Conservation (phyloP, 2,797 vertebrate species). For the Gouania willdenowi region DNA sequence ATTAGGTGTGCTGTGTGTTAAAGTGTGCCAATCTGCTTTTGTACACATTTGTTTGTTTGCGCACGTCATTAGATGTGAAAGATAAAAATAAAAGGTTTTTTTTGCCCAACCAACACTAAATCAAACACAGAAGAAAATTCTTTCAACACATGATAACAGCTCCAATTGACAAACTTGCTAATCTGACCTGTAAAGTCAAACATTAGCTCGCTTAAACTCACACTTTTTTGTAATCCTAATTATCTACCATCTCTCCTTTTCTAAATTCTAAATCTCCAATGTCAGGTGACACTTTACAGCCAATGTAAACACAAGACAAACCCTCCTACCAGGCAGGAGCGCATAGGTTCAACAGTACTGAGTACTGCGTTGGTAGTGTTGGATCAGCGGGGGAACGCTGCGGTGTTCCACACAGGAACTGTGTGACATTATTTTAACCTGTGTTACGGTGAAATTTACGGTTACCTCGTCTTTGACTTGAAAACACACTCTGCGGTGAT, state of each 20-base stretch:
- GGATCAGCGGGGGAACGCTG: no score
- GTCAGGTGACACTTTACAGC: conserved; percentile 72
- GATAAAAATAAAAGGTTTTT: conserved; percentile 35
- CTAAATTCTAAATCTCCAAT: conserved; percentile 62
- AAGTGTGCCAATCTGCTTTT: background rate
- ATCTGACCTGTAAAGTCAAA: conserved; percentile 71
- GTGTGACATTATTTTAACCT: no score
- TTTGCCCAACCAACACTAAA: conserved; percentile 42
- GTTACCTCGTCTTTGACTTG: no score
- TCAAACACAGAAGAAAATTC: conserved; percentile 50
- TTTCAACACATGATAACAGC: conserved; percentile 59
- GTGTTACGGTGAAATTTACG: no score
- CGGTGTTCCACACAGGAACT: no score
- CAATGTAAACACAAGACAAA: conserved; percentile 57
- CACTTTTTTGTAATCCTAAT: conserved; percentile 67
- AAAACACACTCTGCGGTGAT: no score
- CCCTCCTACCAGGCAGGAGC: no score
- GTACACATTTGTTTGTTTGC: conserved; percentile 27
- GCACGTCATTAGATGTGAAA: conserved; percentile 18
- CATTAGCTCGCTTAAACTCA: conserved; percentile 47
- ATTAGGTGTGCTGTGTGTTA: background rate
- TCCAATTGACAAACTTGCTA: conserved; percentile 62
- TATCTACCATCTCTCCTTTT: conserved; percentile 60
- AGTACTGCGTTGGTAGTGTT: no score
- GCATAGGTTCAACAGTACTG: no score